phyloP scores from a whole-genome alignment of 2,113 vertebrate genomes.

The Philantomba maxwellii region DNA sequence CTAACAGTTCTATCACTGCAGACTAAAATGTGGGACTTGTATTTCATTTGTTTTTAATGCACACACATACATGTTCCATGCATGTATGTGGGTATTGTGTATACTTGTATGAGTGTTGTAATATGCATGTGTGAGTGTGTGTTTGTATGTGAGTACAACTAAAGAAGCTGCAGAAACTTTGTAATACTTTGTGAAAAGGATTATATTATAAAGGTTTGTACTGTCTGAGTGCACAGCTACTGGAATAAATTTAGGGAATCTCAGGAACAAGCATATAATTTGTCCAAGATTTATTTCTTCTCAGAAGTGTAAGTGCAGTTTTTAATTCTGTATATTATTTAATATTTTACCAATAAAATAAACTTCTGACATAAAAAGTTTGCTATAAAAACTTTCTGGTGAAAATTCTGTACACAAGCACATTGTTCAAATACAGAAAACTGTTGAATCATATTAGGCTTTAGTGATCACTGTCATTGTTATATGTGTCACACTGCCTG shows the following conservation, averaged over 20 bases:
- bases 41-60: constrained; percentile 69
- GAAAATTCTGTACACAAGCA: constrained; percentile 26
- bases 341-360: constrained; percentile 90
- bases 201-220: constrained; percentile 92
- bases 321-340: constrained; percentile 90
- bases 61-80: constrained; percentile 75
- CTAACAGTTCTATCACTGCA: constrained; percentile 73
- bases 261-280: constrained; percentile 95
- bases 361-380: constrained; percentile 83
- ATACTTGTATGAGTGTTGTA: constrained; percentile 83
- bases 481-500: not conserved
- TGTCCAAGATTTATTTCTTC: constrained; percentile 88
- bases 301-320: constrained; percentile 89
- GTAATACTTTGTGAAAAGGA: constrained; percentile 90
- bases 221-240: constrained; percentile 89
- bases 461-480: no score
- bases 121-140: constrained; percentile 80
- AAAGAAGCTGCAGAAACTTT: constrained; percentile 92
- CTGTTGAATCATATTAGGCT: not conserved
- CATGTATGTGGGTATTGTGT: constrained; percentile 77
- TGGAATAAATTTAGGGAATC: constrained; percentile 93
- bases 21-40: constrained; percentile 77
- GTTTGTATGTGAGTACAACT: constrained; percentile 75
- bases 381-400: constrained; percentile 77
- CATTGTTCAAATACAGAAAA: not conserved